Conservation (phyloP, 2,888 invertebrate species). For the Ceramica pisi region DNA sequence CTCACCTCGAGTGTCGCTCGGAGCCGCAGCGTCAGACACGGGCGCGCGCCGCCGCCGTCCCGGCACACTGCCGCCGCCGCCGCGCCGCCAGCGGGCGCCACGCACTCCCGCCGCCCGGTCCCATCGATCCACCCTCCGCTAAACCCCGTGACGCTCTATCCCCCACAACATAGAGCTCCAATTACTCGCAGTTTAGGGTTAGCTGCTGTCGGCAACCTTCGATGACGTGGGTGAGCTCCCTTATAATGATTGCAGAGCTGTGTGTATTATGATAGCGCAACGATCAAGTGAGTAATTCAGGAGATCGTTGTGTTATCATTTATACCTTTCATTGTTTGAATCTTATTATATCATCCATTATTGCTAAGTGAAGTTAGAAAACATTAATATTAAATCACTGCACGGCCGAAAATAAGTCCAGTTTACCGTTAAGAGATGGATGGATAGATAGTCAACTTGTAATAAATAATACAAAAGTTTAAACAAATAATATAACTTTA, state of each 20-base stretch:
- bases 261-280: constrained; percentile 23
- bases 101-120: constrained; percentile 68
- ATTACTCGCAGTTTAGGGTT: constrained; percentile 56
- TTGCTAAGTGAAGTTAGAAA: neutral
- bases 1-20: constrained; percentile 73
- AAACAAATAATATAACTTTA: constrained; percentile 87
- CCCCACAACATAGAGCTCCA: constrained; percentile 68
- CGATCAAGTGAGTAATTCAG: constrained; percentile 11
- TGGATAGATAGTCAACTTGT: neutral
- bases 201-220: constrained; percentile 65
- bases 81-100: constrained; percentile 74
- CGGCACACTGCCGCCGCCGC: constrained; percentile 76
- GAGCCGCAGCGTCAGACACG: constrained; percentile 72
- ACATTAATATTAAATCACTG: neutral
- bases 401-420: neutral
- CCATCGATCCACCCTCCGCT: constrained; percentile 86
- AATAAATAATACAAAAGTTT: constrained; percentile 57
- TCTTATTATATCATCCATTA: constrained; percentile 12
- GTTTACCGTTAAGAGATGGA: neutral
- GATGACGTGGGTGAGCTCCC: constrained; percentile 71
- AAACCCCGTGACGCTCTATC: constrained; percentile 63
- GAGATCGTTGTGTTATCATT: neutral
- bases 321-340: constrained; percentile 15
- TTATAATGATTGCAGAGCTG: constrained; percentile 77
- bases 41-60: constrained; percentile 74